Conservation (phyloP, 1,140 invertebrate species). For the Stegodyphus mimosarum region DNA sequence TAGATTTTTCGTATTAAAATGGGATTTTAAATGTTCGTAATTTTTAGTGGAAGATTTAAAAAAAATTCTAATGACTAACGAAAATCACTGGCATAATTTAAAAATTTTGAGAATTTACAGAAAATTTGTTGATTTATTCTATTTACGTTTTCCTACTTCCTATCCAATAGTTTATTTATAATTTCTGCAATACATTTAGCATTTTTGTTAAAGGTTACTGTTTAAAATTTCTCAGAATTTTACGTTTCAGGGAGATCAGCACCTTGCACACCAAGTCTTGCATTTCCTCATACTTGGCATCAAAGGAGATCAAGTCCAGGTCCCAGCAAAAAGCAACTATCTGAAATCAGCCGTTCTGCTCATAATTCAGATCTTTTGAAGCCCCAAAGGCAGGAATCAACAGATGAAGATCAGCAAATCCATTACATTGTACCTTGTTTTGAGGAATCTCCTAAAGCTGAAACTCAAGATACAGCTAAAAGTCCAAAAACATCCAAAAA, state of each 20-base stretch:
- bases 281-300: conserved; percentile 40
- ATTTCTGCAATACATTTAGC: too few species aligned
- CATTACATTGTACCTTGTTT: conserved; percentile 57
- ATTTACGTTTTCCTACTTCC: too few species aligned
- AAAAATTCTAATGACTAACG: too few species aligned
- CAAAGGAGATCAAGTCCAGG: conserved; percentile 22
- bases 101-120: too few species aligned
- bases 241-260: conserved; percentile 36
- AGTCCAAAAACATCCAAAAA: background rate
- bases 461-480: background rate
- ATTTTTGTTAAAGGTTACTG: too few species aligned
- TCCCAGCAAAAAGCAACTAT: conserved; percentile 22
- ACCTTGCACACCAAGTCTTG: conserved; percentile 43
- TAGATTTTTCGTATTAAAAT: too few species aligned
- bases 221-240: background rate
- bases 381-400: background rate
- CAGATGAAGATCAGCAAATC: background rate
- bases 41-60: too few species aligned
- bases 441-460: conserved; percentile 6
- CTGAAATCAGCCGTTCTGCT: background rate
- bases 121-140: too few species aligned
- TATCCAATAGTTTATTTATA: too few species aligned
- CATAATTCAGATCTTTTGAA: background rate
- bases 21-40: too few species aligned
- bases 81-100: too few species aligned